A percentile compares a stretch with the other conserved stretches of the same genome.
Conservation (phyloP, 2,888 invertebrate species). For the Thera obeliscata region DNA sequence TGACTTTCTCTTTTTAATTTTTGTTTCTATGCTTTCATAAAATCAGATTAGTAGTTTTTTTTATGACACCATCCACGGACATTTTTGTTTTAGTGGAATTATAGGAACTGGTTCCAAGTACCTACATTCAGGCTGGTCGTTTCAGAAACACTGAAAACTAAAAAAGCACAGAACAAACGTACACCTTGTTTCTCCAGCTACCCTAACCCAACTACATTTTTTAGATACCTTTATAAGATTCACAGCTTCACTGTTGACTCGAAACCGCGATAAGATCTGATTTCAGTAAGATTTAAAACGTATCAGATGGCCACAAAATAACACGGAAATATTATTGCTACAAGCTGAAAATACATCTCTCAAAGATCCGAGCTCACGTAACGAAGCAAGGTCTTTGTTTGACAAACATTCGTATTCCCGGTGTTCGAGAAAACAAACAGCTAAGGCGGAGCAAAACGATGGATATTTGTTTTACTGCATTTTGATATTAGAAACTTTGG, state of each 20-base stretch:
- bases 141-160: no score
- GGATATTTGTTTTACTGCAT: conserved; percentile 35
- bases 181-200: no score
- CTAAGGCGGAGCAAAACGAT: conserved; percentile 17
- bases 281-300: neutral
- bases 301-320: conserved; percentile 9
- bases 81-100: no score
- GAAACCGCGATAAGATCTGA: neutral
- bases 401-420: conserved; percentile 46
- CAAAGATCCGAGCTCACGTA: conserved; percentile 34
- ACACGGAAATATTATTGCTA: conserved; percentile 18
- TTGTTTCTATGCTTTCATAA: no score
- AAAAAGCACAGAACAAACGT: no score
- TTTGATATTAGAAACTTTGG: conserved; percentile 27
- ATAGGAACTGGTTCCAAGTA: no score
- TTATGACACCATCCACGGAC: no score
- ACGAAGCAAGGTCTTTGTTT: conserved; percentile 51
- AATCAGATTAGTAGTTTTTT: no score
- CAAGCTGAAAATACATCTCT: conserved; percentile 30
- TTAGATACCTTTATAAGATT: no score
- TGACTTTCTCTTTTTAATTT: no score
- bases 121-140: no score
- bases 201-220: no score
- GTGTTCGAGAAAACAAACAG: conserved; percentile 27
- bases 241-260: neutral